phyloP scores from a whole-genome alignment of 2,888 invertebrate species.

The Erpobdella octoculata region DNA sequence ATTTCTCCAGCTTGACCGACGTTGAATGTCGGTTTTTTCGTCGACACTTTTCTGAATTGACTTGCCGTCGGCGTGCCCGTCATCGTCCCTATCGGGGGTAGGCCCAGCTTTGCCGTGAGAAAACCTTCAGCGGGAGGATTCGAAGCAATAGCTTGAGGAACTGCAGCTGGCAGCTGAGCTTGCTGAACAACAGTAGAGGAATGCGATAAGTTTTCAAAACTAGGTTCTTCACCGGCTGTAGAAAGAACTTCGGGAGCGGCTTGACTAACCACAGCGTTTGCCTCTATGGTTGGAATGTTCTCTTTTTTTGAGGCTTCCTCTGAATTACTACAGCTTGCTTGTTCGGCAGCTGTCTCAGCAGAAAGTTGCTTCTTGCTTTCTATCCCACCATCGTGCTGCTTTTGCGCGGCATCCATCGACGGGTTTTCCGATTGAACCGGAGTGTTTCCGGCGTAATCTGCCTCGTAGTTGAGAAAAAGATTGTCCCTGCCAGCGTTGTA shows the following conservation, averaged over 20 bases:
- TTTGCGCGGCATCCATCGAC: too few species aligned
- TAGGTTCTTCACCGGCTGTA: neutral
- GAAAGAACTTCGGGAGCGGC: neutral
- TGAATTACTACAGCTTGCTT: too few species aligned
- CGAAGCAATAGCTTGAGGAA: neutral
- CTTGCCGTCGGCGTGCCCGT: constrained; percentile 10
- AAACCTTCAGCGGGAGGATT: too few species aligned
- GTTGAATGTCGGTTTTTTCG: neutral
- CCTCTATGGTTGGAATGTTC: neutral
- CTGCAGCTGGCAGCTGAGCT: neutral
- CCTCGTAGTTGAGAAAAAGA: too few species aligned
- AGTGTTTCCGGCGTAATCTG: too few species aligned
- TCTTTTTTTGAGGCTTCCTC: neutral
- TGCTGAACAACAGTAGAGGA: too few species aligned
- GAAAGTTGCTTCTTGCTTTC: too few species aligned
- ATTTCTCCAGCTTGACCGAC: neutral
- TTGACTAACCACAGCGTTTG: too few species aligned
- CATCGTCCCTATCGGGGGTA: constrained; percentile 20
- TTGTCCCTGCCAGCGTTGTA: too few species aligned
- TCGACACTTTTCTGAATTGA: constrained; percentile 19
- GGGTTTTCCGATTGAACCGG: too few species aligned
- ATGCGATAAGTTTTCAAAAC: neutral
- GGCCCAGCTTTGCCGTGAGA: neutral
- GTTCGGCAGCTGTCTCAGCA: too few species aligned
- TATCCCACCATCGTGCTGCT: too few species aligned